Base-by-base conservation (phyloP, 2,113 vertebrate genomes). In the Corydoras sp. region DNA sequence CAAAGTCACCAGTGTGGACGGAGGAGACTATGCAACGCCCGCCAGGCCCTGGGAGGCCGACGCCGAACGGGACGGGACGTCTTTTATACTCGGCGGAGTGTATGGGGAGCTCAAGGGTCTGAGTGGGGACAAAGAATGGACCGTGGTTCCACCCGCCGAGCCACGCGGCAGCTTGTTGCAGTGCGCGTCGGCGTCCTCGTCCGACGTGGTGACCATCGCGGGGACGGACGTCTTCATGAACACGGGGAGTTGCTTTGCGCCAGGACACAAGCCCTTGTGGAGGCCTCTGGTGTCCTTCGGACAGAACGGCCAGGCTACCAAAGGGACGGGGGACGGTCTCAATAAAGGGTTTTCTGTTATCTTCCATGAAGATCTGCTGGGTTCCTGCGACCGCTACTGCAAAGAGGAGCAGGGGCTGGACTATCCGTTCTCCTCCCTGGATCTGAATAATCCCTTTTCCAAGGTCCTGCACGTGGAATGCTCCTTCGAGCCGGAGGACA, bases 291-390 rank as follows among this genome's bases (percentile, higher is more conserved):
- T 96, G 71, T 95, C 97, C 13, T 93, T 96, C 76, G 94, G 94
- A 66, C 95, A 95, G 85, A 93, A 84, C 0, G 93, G 95, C 60
- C 92, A 89, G 71, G 88, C 91, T 14, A 89, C 89, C 75, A 91
- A 84, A 62, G 91, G 90, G 79, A 89, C 91, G n/a, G 92, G 92
- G 73, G 92, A 93, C 0, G 91, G 91, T 81, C 86, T 94, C 77
- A 95, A 92, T 89, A 95, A 95, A 88, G 96, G 95, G 58, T 96
- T 98, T 91, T 98, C 95, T 84, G 94, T 98, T 81, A 95, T 99
- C 92, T 97, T 99, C 93, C 95, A 92, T 93, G 97, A 99, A 96
- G 95, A 98, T 94, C 92, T 99, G 84, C 85, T 99, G 51, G 95
- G 94, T 85, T 91, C 96, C 77, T 97, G 92, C 79, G 87, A 93